A percentile compares a stretch with the other conserved stretches of the same genome.
phyloP scores from a whole-genome alignment of 2,113 vertebrate genomes.

The Lagopus muta region DNA sequence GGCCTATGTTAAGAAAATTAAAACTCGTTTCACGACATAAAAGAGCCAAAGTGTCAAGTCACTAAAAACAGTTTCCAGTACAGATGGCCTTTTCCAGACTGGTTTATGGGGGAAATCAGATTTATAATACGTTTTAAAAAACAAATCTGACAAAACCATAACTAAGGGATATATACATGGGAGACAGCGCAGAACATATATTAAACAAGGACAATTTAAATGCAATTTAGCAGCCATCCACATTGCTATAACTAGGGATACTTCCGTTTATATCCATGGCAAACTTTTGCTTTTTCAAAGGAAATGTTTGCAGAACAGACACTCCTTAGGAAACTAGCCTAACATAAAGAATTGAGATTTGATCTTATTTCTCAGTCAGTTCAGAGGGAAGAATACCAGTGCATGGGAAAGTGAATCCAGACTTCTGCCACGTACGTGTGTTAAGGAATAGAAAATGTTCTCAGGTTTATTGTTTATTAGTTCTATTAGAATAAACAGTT shows the following conservation, averaged over 20 bases:
- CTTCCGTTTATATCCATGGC: conserved; percentile 25
- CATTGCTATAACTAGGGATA: conserved; percentile 5
- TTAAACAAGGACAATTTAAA: conserved; percentile 59
- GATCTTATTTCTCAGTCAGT: not conserved
- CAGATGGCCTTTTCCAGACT: conserved; percentile 71
- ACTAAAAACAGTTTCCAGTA: conserved; percentile 72
- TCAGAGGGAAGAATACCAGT: not conserved
- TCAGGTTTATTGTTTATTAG: not conserved
- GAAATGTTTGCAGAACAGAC: conserved; percentile 36
- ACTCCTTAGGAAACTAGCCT: conserved; percentile 2
- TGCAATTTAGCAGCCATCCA: not conserved
- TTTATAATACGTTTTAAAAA: conserved; percentile 72
- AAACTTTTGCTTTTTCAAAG: conserved; percentile 34
- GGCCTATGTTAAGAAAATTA: conserved; percentile 80
- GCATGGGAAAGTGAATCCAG: not conserved
- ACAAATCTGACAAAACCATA: conserved; percentile 61
- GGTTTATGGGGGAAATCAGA: conserved; percentile 78
- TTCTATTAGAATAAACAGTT: not conserved
- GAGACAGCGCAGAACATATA: conserved; percentile 34
- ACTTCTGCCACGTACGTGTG: not conserved
- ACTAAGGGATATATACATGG: conserved; percentile 32
- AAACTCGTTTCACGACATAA: conserved; percentile 75
- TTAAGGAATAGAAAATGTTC: not conserved
- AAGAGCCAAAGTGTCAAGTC: conserved; percentile 76
- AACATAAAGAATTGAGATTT: not conserved